Evolutionary conservation across 35 echinoderm and acorn worm genomes (phyloP).

Genomic region (Apostichopus parvimensis): DNA sequence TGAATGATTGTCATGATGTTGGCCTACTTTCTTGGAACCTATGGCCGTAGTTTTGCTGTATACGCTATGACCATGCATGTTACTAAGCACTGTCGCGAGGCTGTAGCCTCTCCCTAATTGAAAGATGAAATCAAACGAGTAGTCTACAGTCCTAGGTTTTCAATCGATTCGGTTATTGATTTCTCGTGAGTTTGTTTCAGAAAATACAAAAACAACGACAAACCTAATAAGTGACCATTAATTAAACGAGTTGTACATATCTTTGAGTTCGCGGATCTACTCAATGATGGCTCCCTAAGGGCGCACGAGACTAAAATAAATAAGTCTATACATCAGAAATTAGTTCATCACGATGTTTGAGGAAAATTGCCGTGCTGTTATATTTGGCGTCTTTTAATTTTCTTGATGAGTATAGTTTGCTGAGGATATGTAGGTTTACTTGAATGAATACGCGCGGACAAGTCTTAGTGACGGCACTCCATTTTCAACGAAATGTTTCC

Average conservation of each 20-base stretch:
- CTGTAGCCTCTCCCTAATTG: not conserved
- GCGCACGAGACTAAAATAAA: constrained; percentile 28
- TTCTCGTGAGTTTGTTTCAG: not conserved
- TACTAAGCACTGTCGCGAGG: not conserved
- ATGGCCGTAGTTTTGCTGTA: too few species aligned
- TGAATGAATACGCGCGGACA: too few species aligned
- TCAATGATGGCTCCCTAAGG: constrained; percentile 13
- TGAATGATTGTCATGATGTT: too few species aligned
- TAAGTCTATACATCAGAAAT: not conserved
- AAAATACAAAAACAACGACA: constrained; percentile 7
- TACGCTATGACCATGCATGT: too few species aligned
- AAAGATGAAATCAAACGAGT: not conserved
- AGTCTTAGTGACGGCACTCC: too few species aligned
- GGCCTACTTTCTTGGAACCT: too few species aligned
- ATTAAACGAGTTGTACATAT: not conserved
- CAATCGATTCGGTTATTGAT: not conserved
- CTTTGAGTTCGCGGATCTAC: not conserved
- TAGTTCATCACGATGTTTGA: not conserved
- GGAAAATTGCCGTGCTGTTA: not conserved
- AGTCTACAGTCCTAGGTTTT: not conserved
- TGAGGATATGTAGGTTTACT: too few species aligned
- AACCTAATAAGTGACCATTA: constrained; percentile 39
- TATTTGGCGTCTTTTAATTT: too few species aligned
- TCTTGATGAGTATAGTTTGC: too few species aligned
- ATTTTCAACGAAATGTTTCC: too few species aligned